Evolutionary conservation across 2,113 vertebrate genomes (phyloP).

Genomic region (Podilymbus podiceps): DNA sequence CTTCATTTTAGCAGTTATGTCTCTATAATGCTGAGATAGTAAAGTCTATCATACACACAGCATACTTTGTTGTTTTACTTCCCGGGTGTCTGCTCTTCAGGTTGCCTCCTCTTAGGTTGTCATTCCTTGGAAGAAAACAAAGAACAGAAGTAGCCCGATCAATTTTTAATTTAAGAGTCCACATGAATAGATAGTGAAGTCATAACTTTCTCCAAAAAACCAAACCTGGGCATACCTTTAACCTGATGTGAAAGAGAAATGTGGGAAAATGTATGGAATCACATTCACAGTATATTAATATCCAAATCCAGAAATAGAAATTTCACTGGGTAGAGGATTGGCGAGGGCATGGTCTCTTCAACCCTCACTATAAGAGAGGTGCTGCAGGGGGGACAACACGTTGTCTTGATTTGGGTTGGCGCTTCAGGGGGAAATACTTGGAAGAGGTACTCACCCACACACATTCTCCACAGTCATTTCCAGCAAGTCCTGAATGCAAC

Average conservation of each 20-base stretch:
- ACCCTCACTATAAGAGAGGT: background rate
- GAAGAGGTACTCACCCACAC: background rate
- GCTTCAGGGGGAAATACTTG: background rate
- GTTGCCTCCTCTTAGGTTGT: slow-evolving; percentile 28
- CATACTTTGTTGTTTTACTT: slow-evolving; percentile 38
- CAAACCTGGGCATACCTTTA: background rate
- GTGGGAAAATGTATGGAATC: background rate
- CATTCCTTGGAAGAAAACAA: slow-evolving; percentile 25
- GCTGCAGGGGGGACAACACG: background rate
- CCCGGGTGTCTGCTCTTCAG: slow-evolving; percentile 29
- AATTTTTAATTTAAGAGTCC: slow-evolving; percentile 51
- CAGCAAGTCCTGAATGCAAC: background rate
- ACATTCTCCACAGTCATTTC: background rate
- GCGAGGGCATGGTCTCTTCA: background rate
- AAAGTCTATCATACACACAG: background rate
- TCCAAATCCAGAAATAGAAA: slow-evolving; percentile 4
- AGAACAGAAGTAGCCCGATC: background rate
- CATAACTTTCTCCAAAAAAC: slow-evolving; percentile 18
- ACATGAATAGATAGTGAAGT: background rate
- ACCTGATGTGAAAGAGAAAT: background rate
- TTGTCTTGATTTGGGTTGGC: slow-evolving; percentile 6
- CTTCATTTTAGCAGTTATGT: slow-evolving; percentile 25
- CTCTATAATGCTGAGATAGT: slow-evolving; percentile 45
- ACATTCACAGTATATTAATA: slow-evolving; percentile 37
- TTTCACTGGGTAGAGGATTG: background rate